Evolutionary conservation across 2,888 invertebrate species (phyloP).

Genomic region (Cephus sareptanus): DNA sequence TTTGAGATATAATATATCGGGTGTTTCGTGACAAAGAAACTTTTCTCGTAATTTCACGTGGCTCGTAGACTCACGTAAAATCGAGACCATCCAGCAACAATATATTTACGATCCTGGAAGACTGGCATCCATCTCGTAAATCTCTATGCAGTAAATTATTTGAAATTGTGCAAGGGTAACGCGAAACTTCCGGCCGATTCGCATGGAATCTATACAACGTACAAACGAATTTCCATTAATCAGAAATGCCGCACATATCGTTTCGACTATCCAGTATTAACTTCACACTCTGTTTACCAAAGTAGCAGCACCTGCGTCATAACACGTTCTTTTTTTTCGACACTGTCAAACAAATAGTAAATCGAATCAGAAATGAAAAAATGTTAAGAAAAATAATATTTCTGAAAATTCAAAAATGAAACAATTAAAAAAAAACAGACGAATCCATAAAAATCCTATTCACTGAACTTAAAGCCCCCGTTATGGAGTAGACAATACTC

Average conservation of each 20-base stretch:
- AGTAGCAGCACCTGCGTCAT: background rate
- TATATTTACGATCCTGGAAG: background rate
- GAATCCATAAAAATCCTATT: background rate
- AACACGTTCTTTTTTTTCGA: background rate
- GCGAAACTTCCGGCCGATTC: background rate
- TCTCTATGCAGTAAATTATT: background rate
- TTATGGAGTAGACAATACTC: background rate
- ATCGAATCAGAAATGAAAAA: background rate
- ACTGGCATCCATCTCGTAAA: background rate
- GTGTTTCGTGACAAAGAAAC: background rate
- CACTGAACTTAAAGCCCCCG: background rate
- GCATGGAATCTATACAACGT: background rate
- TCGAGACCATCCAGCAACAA: background rate
- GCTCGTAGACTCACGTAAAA: background rate
- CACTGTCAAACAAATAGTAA: background rate
- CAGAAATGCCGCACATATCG: background rate
- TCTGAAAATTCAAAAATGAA: too few relatives aligned
- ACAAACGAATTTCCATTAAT: background rate
- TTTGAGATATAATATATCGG: background rate
- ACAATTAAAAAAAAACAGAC: too few relatives aligned
- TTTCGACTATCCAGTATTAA: background rate
- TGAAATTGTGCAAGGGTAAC: background rate
- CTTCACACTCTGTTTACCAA: background rate
- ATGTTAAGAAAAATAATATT: background rate
- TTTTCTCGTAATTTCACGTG: background rate